These are phyloP conservation scores for Halichondria panicea DNA, from an alignment of 37 sponge, comb jelly and placozoan species.

Conservation along the genomic window DNA sequence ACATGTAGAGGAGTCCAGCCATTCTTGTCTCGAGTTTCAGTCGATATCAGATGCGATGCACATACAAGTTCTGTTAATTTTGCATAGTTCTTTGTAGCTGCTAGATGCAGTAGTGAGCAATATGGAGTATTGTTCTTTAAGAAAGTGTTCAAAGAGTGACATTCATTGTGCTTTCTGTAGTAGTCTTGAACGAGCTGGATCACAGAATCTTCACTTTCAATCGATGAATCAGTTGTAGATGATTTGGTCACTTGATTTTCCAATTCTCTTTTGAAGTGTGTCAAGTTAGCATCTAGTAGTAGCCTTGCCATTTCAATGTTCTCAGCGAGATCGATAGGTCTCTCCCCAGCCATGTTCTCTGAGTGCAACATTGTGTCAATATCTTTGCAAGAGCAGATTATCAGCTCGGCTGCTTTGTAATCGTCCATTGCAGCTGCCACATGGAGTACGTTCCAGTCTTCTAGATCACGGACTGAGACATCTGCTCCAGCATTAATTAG, in stretches of 20 bases:
- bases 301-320: constrained; percentile 58
- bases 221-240: background rate
- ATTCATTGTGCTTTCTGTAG: background rate
- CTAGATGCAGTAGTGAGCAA: constrained; percentile 59
- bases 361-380: constrained; percentile 14
- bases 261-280: constrained; percentile 12
- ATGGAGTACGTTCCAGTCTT: constrained; percentile 73
- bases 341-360: constrained; percentile 53
- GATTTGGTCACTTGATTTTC: background rate
- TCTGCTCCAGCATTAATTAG: constrained; percentile 64
- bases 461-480: constrained; percentile 38
- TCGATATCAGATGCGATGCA: background rate
- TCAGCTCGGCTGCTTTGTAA: constrained; percentile 52
- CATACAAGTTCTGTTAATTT: constrained; percentile 44
- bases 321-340: constrained; percentile 72
- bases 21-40: constrained; percentile 34
- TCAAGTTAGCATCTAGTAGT: constrained; percentile 57
- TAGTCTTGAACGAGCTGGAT: constrained; percentile 30
- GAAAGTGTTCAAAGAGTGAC: constrained; percentile 26
- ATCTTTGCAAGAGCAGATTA: constrained; percentile 22
- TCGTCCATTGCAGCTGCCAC: constrained; percentile 73
- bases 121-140: constrained; percentile 37
- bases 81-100: constrained; percentile 69
- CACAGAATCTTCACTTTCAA: constrained; percentile 10
- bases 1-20: constrained; percentile 79